phyloP scores from a whole-genome alignment of 2,888 invertebrate species.

The Leptopilina drosophilae region DNA sequence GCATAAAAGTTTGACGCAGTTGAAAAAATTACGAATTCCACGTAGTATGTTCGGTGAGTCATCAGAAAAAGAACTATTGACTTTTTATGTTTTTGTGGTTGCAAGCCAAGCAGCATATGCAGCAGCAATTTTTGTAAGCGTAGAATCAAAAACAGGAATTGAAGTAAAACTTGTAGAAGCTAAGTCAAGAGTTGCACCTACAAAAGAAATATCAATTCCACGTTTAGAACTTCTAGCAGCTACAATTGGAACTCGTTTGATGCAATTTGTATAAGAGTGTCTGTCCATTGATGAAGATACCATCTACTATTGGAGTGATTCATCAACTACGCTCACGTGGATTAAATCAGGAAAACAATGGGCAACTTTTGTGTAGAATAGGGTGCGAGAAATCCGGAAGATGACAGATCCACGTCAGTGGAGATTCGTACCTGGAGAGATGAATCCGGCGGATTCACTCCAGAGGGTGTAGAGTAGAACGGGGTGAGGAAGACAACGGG shows the following conservation, averaged over 20 bases:
- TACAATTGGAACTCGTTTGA: slow-evolving; percentile 59
- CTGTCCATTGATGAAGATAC: slow-evolving; percentile 27
- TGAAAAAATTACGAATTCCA: background rate
- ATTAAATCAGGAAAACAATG: slow-evolving; percentile 56
- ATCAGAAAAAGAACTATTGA: slow-evolving; percentile 32
- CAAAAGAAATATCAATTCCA: slow-evolving; percentile 61
- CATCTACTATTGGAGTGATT: slow-evolving; percentile 62
- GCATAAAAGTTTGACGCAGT: background rate
- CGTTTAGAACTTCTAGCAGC: slow-evolving; percentile 65
- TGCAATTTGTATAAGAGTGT: slow-evolving; percentile 12
- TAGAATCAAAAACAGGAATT: background rate
- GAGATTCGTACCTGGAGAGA: slow-evolving; percentile 63
- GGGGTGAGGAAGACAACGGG: too few relatives aligned
- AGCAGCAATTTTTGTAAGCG: slow-evolving; percentile 44
- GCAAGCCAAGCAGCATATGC: slow-evolving; percentile 61
- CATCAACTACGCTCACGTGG: slow-evolving; percentile 40
- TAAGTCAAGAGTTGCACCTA: slow-evolving; percentile 63
- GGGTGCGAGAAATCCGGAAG: slow-evolving; percentile 59
- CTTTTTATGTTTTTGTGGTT: slow-evolving; percentile 61
- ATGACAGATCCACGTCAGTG: slow-evolving; percentile 49
- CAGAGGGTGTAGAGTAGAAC: too few relatives aligned
- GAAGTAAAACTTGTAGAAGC: slow-evolving; percentile 53
- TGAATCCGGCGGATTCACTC: slow-evolving; percentile 69
- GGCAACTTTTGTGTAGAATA: slow-evolving; percentile 61
- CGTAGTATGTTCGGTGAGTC: background rate